These are phyloP conservation scores for Triops cancriformis DNA, from an alignment of 1,140 invertebrate genomes.

Conservation along the genomic window DNA sequence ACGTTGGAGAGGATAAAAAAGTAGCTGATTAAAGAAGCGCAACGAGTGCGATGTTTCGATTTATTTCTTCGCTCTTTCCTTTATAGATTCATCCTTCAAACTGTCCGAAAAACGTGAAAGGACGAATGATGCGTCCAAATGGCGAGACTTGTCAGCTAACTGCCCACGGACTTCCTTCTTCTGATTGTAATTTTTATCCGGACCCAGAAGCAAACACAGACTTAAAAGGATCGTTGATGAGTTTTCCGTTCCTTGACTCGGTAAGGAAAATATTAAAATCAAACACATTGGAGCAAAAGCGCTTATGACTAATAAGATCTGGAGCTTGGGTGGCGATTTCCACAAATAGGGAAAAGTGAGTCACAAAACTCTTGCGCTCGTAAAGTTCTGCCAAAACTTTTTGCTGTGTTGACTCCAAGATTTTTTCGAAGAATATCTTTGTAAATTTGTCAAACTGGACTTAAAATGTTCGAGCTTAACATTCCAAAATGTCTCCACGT, in stretches of 20 bases:
- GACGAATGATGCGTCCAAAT: conserved; percentile 22
- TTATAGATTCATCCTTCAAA: conserved; percentile 11
- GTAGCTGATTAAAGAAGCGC: conserved; percentile 20
- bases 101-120: conserved; percentile 25
- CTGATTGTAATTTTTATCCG: conserved; percentile 31
- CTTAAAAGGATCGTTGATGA: conserved; percentile 30
- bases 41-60: conserved; percentile 27
- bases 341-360: no score
- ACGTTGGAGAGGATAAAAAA: conserved; percentile 28
- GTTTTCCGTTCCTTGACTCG: conserved; percentile 28
- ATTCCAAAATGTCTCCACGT: no score
- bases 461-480: no score
- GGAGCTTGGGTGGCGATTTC: no score
- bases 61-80: conserved; percentile 26
- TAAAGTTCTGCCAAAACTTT: no score
- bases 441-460: no score
- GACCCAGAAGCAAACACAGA: conserved; percentile 20
- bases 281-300: no score
- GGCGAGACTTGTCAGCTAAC: conserved; percentile 22
- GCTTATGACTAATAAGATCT: no score
- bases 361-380: no score
- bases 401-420: no score
- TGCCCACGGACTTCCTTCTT: conserved; percentile 28
- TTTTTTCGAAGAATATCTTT: no score
- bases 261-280: conserved; percentile 25